Conservation (phyloP, 2,797 vertebrate genomes). For the Helarctos malayanus region DNA sequence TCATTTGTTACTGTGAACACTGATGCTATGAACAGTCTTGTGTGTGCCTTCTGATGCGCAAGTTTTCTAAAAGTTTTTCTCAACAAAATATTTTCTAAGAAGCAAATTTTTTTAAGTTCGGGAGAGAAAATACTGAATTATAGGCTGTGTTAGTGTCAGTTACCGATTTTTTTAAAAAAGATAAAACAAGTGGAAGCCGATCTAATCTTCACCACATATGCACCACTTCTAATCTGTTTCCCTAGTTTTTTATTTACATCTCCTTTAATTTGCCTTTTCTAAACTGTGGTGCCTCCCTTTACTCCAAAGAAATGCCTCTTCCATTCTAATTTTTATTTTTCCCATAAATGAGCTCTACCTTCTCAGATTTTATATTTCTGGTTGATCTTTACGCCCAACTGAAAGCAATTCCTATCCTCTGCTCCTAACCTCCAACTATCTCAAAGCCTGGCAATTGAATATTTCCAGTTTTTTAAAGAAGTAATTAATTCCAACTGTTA, state of each 20-base stretch:
- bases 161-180: background rate
- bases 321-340: background rate
- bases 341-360: background rate
- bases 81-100: background rate
- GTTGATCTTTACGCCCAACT: background rate
- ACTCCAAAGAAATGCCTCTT: background rate
- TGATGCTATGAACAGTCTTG: background rate
- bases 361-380: background rate
- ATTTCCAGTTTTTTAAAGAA: conserved; percentile 18
- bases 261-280: conserved; percentile 28
- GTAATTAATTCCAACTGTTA: background rate
- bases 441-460: conserved; percentile 5
- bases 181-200: background rate
- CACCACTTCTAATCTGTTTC: background rate
- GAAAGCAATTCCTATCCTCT: background rate
- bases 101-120: background rate
- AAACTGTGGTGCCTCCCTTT: background rate
- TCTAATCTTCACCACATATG: background rate
- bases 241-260: background rate
- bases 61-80: background rate
- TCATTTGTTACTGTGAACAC: background rate
- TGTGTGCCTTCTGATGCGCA: background rate
- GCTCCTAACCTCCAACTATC: background rate
- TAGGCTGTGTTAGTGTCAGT: background rate
- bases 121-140: background rate